Percentiles rank a stretch among this genome's conserved stretches.
These are phyloP conservation scores for Heliocidaris erythrogramma DNA, from an alignment of 35 echinoderm and acorn worm genomes.

Conservation along the genomic window DNA sequence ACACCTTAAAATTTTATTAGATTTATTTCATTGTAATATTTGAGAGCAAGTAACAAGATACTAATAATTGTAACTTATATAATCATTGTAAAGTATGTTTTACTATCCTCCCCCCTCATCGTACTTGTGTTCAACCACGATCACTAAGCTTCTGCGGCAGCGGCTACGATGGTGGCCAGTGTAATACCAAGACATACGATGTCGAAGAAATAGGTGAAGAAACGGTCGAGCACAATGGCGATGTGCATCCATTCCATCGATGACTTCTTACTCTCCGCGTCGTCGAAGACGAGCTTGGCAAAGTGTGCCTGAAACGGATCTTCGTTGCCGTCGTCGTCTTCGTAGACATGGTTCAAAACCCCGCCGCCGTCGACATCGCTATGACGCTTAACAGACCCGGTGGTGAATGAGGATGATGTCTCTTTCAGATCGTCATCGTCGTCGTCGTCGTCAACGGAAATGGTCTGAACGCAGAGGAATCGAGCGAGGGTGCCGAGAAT, in stretches of 20 bases:
- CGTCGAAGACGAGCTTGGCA: conserved; percentile 44
- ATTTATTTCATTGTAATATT: too few relatives aligned
- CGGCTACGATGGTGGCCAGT: conserved; percentile 26
- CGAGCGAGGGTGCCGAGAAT: conserved; percentile 52
- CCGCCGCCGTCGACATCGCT: conserved; percentile 40
- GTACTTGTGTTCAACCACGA: not conserved
- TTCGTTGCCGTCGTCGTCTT: conserved; percentile 73
- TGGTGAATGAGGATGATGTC: not conserved
- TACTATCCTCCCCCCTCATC: too few relatives aligned
- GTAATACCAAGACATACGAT: conserved; percentile 29
- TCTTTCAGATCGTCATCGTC: conserved; percentile 34
- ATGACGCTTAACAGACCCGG: not conserved
- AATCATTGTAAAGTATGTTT: too few relatives aligned
- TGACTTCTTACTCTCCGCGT: conserved; percentile 54
- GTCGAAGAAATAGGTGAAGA: conserved; percentile 56
- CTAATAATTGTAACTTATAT: too few relatives aligned
- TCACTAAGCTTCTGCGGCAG: conserved; percentile 5
- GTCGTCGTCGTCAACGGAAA: conserved; percentile 44
- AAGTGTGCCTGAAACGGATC: conserved; percentile 51
- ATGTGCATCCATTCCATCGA: conserved; percentile 77
- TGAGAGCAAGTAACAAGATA: too few relatives aligned
- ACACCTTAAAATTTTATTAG: too few relatives aligned
- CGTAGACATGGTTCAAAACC: conserved; percentile 71
- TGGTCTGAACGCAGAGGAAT: conserved; percentile 54
- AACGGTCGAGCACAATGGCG: conserved; percentile 71